Evolutionary conservation across 2,888 invertebrate genomes (phyloP).

Genomic region (Drosophila barbarae): DNA sequence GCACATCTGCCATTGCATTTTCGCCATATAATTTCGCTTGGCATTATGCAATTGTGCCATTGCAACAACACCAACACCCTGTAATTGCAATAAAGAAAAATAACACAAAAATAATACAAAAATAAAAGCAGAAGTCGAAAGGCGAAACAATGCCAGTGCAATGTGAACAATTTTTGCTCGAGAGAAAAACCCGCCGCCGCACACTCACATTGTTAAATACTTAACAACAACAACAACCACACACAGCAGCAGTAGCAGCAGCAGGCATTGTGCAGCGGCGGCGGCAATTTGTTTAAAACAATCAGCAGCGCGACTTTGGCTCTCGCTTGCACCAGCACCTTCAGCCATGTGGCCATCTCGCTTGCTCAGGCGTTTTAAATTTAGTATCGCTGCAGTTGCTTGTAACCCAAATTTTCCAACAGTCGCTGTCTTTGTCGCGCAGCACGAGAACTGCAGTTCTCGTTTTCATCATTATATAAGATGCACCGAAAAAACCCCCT

Average conservation of each 20-base stretch:
- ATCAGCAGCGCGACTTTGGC: slow-evolving; percentile 21
- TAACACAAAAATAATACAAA: not conserved
- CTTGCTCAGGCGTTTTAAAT: slow-evolving; percentile 30
- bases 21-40: slow-evolving; percentile 33
- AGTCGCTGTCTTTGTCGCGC: not conserved
- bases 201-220: slow-evolving; percentile 26
- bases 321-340: slow-evolving; percentile 7
- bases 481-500: slow-evolving; percentile 10
- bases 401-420: slow-evolving; percentile 42
- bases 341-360: not conserved
- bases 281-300: slow-evolving; percentile 51
- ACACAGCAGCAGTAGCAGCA: not conserved
- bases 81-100: slow-evolving; percentile 24
- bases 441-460: not conserved
- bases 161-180: slow-evolving; percentile 45
- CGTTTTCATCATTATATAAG: slow-evolving; percentile 44
- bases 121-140: not conserved
- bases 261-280: slow-evolving; percentile 13
- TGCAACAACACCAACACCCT: slow-evolving; percentile 27
- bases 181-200: slow-evolving; percentile 8
- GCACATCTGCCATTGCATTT: slow-evolving; percentile 51
- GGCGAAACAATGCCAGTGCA: slow-evolving; percentile 51
- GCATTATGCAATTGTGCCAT: slow-evolving; percentile 60
- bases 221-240: not conserved
- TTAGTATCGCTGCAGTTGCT: slow-evolving; percentile 46